phyloP scores from a whole-genome alignment of 2,888 invertebrate genomes.

The Didymodactylos carnosus region DNA sequence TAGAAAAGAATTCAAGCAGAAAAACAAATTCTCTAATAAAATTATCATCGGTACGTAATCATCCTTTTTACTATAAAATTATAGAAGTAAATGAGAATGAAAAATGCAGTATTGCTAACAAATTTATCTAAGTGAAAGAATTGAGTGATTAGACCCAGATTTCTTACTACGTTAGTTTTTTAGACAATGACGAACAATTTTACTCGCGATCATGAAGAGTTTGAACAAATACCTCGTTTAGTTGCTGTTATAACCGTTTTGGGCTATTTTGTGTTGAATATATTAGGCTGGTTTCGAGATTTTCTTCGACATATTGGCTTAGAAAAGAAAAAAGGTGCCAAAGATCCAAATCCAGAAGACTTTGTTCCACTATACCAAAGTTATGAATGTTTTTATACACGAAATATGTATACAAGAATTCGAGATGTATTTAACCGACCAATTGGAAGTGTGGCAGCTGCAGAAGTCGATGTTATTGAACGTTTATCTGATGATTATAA shows the following conservation, averaged over 20 bases:
- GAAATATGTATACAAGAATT: conserved; percentile 74
- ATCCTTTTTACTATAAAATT: too few species aligned
- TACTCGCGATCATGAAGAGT: conserved; percentile 18
- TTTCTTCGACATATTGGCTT: conserved; percentile 44
- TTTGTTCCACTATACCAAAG: conserved; percentile 37
- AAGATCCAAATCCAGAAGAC: conserved; percentile 25
- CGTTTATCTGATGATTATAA: conserved; percentile 63
- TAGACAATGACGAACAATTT: too few species aligned
- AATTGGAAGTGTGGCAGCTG: conserved; percentile 76
- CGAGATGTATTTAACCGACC: conserved; percentile 88
- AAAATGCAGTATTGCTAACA: too few species aligned
- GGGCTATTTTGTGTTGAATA: conserved; percentile 75
- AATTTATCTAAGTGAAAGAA: too few species aligned
- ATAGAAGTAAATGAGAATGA: too few species aligned
- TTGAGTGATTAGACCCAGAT: too few species aligned
- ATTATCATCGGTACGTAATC: too few species aligned
- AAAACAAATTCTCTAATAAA: too few species aligned
- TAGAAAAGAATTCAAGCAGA: too few species aligned
- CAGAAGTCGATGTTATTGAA: conserved; percentile 61
- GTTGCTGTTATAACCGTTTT: conserved; percentile 61
- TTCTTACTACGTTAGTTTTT: too few species aligned
- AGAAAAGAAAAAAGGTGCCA: conserved; percentile 28
- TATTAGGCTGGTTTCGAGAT: conserved; percentile 79
- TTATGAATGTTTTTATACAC: conserved; percentile 48
- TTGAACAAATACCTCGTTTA: conserved; percentile 56